Evolutionary conservation across 1,140 invertebrate species (phyloP), one percentile per base, ranked within the genome.

Genomic region (Kradibia gibbosae): DNA sequence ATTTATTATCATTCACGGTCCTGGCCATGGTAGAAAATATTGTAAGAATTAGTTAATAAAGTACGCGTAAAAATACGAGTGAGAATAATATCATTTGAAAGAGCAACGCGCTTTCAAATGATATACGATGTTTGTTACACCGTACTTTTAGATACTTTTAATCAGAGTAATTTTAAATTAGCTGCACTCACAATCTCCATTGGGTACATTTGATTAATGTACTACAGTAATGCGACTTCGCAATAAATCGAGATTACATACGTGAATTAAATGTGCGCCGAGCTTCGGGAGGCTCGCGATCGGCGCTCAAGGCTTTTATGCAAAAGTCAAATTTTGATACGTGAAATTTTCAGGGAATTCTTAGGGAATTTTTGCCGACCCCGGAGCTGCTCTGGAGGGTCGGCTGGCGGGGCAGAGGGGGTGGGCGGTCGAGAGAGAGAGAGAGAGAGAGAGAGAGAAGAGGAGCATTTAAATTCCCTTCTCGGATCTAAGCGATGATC

Each of bases 141-240:
- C n/a, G 25, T n/a, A 57, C n/a, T 57, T 57, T n/a, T 57, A 25
- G 20, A 57, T 57, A 57, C n/a, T 57, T 57, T n/a, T 57, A 57
- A 57, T 25, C 1, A 1, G 57, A 31, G 50, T 22, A 62, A 62
- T 34, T 39, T 65, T 11, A 20, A 36, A 65, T 65, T 39, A 65
- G 20, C 28, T 31, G 15, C 15, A 65, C 11, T 65, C 13, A 28
- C 5, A 65, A 36, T 65, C 15, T 34, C 34, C 8, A 36, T 65
- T 31, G 15, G 31, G 31, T 31, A 13, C n/a, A 10, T 28, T 60
- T 60, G 25, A 60, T 60, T 60, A 60, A 31, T 60, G 25, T 31
- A 31, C 8, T 31, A 28, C 1, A 60, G 25, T 11, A 22, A 65
- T 65, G 34, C 22, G 22, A 65, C 4, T 20, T 36, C 36, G 3